Percentiles rank a stretch among this genome's conserved stretches.
Evolutionary conservation across 2,888 invertebrate species (phyloP).

Genomic region (Geophilus truncorum): DNA sequence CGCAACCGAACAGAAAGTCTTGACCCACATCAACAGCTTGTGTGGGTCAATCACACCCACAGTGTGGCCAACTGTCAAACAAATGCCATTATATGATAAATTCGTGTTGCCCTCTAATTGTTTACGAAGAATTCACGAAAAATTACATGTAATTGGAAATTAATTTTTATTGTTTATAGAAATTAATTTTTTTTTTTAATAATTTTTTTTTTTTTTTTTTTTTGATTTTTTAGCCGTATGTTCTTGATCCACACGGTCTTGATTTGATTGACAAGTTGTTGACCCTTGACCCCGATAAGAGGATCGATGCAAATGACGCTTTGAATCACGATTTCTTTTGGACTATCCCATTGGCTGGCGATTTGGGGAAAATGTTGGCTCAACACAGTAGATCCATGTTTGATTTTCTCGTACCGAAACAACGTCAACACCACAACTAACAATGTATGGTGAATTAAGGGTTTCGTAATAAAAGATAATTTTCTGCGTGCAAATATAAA

Average conservation of each 20-base stretch:
- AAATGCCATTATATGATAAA: slow-evolving; percentile 77
- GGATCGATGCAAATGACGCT: slow-evolving; percentile 83
- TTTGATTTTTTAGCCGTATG: slow-evolving; percentile 61
- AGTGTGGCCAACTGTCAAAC: slow-evolving; percentile 90
- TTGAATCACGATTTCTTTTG: slow-evolving; percentile 98
- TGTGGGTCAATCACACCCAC: slow-evolving; percentile 93
- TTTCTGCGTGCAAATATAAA: no score
- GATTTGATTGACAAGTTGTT: slow-evolving; percentile 88
- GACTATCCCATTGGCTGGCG: slow-evolving; percentile 94
- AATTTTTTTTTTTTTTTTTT: slow-evolving; percentile 27
- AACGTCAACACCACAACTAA: slow-evolving; percentile 67
- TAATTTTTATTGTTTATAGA: neutral
- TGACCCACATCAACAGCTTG: slow-evolving; percentile 87
- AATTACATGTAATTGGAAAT: slow-evolving; percentile 39
- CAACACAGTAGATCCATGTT: slow-evolving; percentile 91
- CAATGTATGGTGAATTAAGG: no score
- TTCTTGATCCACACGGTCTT: slow-evolving; percentile 85
- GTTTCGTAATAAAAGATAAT: no score
- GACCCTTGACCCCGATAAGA: slow-evolving; percentile 82
- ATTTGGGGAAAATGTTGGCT: slow-evolving; percentile 83
- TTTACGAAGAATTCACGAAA: slow-evolving; percentile 57
- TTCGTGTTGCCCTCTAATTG: slow-evolving; percentile 82
- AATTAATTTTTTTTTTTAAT: neutral
- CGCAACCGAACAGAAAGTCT: slow-evolving; percentile 91
- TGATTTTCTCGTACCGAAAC: slow-evolving; percentile 76